These are phyloP conservation scores for Hippocampus barbouri DNA, from an alignment of 2,113 vertebrate species.

Conservation along the genomic window DNA sequence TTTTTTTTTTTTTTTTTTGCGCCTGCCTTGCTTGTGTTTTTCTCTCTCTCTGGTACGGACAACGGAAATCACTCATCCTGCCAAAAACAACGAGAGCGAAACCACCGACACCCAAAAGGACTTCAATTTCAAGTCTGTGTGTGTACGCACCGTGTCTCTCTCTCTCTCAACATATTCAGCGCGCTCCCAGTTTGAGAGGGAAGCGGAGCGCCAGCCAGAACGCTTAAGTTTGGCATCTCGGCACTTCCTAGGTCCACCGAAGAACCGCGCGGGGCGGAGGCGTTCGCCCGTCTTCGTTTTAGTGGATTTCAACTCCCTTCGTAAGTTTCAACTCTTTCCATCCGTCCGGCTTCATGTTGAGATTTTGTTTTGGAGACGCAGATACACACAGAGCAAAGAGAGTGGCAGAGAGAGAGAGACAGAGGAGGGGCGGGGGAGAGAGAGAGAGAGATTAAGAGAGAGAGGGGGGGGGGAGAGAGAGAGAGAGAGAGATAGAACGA, in stretches of 20 bases:
- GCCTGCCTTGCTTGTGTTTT: not conserved
- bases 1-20: not conserved
- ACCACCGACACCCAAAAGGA: not conserved
- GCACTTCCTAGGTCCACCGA: constrained; percentile 15
- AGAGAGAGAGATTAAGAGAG: constrained; percentile 53
- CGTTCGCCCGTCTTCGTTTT: constrained; percentile 22
- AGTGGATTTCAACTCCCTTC: constrained; percentile 30
- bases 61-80: not conserved
- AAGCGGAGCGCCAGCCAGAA: not conserved
- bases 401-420: constrained; percentile 49
- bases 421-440: not conserved
- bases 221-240: constrained; percentile 15
- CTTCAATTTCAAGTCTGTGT: not conserved
- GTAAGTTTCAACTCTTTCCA: constrained; percentile 42
- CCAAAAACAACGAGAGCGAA: not conserved
- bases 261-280: constrained; percentile 34
- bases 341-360: constrained; percentile 43
- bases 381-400: constrained; percentile 68
- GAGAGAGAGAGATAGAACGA: constrained; percentile 69
- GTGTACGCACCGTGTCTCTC: not conserved
- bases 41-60: not conserved
- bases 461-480: constrained; percentile 32
- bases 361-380: constrained; percentile 59
- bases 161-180: not conserved
- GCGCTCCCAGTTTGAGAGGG: constrained; percentile 9